Conservation (phyloP, 2,113 vertebrate genomes). For the Pontoporia blainvillei region DNA sequence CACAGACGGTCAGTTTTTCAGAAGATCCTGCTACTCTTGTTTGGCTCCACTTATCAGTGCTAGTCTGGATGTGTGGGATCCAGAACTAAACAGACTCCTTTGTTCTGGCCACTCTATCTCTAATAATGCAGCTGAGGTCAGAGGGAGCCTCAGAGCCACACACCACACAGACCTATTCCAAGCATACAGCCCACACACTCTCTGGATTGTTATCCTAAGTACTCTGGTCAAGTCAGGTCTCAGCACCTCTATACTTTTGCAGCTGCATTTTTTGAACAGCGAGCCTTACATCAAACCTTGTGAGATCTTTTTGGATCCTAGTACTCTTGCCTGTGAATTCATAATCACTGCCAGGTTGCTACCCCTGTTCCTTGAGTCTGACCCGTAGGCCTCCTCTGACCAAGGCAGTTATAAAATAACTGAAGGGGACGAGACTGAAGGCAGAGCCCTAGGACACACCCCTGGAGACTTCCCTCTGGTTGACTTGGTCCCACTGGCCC, state of each 20-base stretch:
- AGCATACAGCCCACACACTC: not conserved
- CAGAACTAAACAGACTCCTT: not conserved
- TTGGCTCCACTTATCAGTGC: not conserved
- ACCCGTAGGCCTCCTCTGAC: not conserved
- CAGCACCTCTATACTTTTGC: not conserved
- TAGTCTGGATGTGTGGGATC: not conserved
- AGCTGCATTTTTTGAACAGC: not conserved
- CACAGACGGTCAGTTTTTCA: not conserved
- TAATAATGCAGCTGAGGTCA: not conserved
- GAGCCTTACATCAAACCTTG: not conserved
- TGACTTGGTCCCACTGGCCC: not conserved
- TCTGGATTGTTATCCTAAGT: not conserved
- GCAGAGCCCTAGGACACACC: not conserved
- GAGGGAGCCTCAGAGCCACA: not conserved
- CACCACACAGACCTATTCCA: not conserved
- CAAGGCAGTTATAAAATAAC: not conserved
- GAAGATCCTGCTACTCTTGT: not conserved
- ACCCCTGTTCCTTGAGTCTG: not conserved
- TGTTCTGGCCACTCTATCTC: not conserved
- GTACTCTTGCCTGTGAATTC: not conserved
- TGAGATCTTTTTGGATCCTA: not conserved
- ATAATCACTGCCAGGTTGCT: not conserved
- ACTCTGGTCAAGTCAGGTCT: not conserved
- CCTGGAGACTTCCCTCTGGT: not conserved
- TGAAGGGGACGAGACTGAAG: not conserved